Conservation (phyloP, 2,888 invertebrate genomes). For the Pyrgus malvae region DNA sequence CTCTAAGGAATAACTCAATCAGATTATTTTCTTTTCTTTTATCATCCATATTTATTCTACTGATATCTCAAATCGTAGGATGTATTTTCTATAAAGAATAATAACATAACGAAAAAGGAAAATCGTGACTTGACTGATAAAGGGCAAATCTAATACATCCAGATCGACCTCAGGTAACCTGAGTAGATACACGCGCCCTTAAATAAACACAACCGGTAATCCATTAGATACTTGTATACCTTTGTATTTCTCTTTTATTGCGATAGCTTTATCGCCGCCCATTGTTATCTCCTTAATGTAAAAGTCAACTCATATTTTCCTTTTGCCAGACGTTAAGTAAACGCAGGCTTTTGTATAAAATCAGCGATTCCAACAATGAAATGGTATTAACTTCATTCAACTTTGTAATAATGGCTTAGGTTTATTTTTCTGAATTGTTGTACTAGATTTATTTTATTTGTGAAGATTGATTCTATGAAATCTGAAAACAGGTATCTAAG, state of each 20-base stretch:
- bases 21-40: no score
- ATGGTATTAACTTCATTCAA: not conserved
- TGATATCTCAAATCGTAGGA: no score
- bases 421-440: no score
- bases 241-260: constrained; percentile 6
- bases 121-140: constrained; percentile 2
- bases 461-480: no score
- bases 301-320: constrained; percentile 8
- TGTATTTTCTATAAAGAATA: no score
- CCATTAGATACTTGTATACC: constrained; percentile 11
- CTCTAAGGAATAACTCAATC: no score
- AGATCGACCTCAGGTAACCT: not conserved
- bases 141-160: not conserved
- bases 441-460: no score
- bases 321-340: not conserved
- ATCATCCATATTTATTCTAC: no score
- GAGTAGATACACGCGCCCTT: not conserved
- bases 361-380: not conserved
- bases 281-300: constrained; percentile 10
- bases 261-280: not conserved
- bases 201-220: constrained; percentile 17
- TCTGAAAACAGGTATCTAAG: no score
- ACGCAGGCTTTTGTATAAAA: constrained; percentile 3
- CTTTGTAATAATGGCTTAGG: no score
- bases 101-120: not conserved